Evolutionary conservation across 2,888 invertebrate species (phyloP).

Genomic region (Xestia sexstrigata): DNA sequence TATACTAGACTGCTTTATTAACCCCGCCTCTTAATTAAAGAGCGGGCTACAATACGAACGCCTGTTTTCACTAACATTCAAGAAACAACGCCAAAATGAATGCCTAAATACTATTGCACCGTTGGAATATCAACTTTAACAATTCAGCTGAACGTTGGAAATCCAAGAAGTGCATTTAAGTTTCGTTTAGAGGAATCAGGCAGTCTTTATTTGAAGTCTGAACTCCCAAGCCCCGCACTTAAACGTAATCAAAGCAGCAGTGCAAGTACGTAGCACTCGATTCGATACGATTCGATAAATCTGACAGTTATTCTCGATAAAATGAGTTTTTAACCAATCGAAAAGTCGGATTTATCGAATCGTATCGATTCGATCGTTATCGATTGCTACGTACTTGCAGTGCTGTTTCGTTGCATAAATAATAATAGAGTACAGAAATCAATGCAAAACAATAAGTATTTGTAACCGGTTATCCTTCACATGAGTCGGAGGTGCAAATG

Average conservation of each 20-base stretch:
- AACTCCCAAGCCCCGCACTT: slow-evolving; percentile 19
- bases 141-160: background rate
- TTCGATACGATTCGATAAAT: too few species aligned
- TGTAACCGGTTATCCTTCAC: slow-evolving; percentile 67
- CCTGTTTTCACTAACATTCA: background rate
- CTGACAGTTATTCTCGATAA: too few species aligned
- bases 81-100: background rate
- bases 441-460: slow-evolving; percentile 52
- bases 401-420: slow-evolving; percentile 30
- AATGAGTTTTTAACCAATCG: too few species aligned
- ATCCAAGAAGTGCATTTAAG: background rate
- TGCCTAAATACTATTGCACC: background rate
- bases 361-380: too few species aligned
- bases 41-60: slow-evolving; percentile 42
- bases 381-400: too few species aligned
- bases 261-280: too few species aligned
- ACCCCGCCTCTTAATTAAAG: slow-evolving; percentile 51
- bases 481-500: slow-evolving; percentile 64
- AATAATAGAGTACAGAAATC: slow-evolving; percentile 51
- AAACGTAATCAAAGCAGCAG: slow-evolving; percentile 38
- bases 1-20: slow-evolving; percentile 40
- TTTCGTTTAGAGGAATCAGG: background rate
- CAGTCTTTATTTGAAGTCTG: background rate
- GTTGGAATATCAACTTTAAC: background rate
- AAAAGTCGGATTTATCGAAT: too few species aligned